Percentiles rank a stretch among this genome's conserved stretches.
phyloP scores from a whole-genome alignment of 2,888 invertebrate genomes.

The Leucania comma region DNA sequence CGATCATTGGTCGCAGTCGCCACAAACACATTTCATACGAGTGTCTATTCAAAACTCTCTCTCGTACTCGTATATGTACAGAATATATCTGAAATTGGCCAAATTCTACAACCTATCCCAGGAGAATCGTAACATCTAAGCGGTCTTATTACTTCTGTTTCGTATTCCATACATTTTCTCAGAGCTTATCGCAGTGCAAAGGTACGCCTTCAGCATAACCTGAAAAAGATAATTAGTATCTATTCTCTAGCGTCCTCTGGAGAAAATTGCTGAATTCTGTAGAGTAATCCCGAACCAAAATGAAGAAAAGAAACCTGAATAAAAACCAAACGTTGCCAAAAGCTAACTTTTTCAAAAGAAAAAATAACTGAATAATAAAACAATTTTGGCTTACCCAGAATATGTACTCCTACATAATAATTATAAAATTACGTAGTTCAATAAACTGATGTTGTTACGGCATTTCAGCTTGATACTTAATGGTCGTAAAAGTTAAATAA shows the following conservation, averaged over 20 bases:
- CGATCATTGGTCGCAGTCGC: slow-evolving; percentile 60
- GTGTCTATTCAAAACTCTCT: background rate
- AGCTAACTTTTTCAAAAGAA: background rate
- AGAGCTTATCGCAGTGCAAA: slow-evolving; percentile 51
- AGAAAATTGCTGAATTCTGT: slow-evolving; percentile 22
- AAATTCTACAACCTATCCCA: slow-evolving; percentile 29
- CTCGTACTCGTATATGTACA: background rate
- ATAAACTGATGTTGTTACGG: slow-evolving; percentile 21
- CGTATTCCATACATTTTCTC: slow-evolving; percentile 57
- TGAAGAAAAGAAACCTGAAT: no score
- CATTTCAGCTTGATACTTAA: slow-evolving; percentile 29
- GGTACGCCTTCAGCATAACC: slow-evolving; percentile 37
- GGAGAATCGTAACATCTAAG: slow-evolving; percentile 47
- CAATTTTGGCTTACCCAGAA: background rate
- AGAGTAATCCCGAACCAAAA: background rate
- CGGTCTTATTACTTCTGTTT: slow-evolving; percentile 43
- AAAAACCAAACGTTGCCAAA: background rate
- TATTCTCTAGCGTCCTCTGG: slow-evolving; percentile 16
- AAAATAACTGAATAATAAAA: background rate
- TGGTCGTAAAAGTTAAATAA: slow-evolving; percentile 37
- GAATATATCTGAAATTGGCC: slow-evolving; percentile 14
- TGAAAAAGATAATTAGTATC: slow-evolving; percentile 39
- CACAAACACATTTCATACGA: slow-evolving; percentile 35
- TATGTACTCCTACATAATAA: slow-evolving; percentile 7
- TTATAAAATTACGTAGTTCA: slow-evolving; percentile 15